Evolutionary conservation across 2,113 vertebrate species (phyloP).

Genomic region (Crotalus helleri): DNA sequence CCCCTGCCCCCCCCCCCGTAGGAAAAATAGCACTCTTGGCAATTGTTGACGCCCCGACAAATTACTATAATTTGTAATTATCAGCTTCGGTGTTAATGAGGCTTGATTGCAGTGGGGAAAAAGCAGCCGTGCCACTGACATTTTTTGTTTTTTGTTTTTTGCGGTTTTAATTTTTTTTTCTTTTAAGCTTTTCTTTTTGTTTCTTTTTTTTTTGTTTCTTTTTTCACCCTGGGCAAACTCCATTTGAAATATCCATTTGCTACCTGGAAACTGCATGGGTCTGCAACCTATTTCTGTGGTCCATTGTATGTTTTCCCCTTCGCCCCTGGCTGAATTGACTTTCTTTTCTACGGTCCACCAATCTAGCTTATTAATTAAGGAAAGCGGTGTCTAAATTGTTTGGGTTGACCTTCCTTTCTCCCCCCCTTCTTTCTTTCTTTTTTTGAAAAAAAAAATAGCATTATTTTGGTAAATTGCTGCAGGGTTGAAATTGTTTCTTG

Average conservation of each 20-base stretch:
- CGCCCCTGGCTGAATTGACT: not conserved
- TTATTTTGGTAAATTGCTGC: conserved; percentile 44
- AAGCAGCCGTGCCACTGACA: conserved; percentile 43
- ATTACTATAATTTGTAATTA: conserved; percentile 67
- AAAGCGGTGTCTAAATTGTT: conserved; percentile 42
- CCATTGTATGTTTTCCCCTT: not conserved
- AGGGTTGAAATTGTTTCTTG: conserved; percentile 39
- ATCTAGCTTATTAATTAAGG: conserved; percentile 21
- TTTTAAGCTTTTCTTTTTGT: not conserved
- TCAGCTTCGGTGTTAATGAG: conserved; percentile 63
- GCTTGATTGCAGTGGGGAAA: conserved; percentile 53
- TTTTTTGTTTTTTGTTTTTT: not conserved
- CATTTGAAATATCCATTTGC: conserved; percentile 51
- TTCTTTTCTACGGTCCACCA: conserved; percentile 10
- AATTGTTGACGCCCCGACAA: conserved; percentile 46
- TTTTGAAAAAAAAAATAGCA: not conserved
- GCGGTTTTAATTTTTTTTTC: not conserved
- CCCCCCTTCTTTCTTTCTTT: not conserved
- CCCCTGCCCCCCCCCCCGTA: not conserved
- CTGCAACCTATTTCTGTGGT: not conserved
- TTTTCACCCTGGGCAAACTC: conserved; percentile 41
- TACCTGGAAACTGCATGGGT: conserved; percentile 44
- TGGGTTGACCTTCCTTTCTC: conserved; percentile 36
- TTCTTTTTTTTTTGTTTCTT: not conserved
- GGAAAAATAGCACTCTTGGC: conserved; percentile 61